Evolutionary conservation across 2,797 vertebrate species (phyloP).

Genomic region (Pseudochromis fuscus): DNA sequence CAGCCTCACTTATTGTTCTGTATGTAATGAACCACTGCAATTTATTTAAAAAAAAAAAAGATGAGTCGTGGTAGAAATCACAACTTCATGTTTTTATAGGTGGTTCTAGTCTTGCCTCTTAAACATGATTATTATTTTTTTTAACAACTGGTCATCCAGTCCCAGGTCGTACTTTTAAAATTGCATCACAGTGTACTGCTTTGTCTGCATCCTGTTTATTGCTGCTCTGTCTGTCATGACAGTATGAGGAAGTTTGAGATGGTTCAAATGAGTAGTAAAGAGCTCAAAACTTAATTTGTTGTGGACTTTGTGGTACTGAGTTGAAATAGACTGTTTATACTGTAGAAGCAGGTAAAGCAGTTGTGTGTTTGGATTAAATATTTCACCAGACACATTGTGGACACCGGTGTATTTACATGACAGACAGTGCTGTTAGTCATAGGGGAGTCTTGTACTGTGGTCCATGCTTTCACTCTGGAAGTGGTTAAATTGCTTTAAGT

Average conservation of each 20-base stretch:
- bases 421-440: conserved; percentile 24
- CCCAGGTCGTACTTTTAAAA: conserved; percentile 54
- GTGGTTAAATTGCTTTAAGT: conserved; percentile 9
- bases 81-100: not conserved
- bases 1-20: conserved; percentile 24
- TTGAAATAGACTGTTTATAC: conserved; percentile 25
- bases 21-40: conserved; percentile 19
- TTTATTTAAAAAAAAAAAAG: conserved; percentile 14
- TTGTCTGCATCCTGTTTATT: conserved; percentile 77
- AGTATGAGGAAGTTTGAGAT: conserved; percentile 45
- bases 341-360: conserved; percentile 14
- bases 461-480: conserved; percentile 16
- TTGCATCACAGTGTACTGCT: conserved; percentile 61
- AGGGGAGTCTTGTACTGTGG: conserved; percentile 12
- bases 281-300: conserved; percentile 24
- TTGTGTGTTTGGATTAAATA: conserved; percentile 49
- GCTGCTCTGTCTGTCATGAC: conserved; percentile 50
- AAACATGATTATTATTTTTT: conserved; percentile 18
- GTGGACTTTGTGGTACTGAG: conserved; percentile 9
- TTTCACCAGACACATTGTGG: conserved; percentile 40
- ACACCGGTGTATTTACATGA: conserved; percentile 48
- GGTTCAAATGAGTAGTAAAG: conserved; percentile 46
- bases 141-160: conserved; percentile 61
- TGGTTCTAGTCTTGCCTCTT: not conserved
- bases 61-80: not conserved